Base-by-base conservation (phyloP, 2,113 vertebrate genomes). In the Chloroceryle aenea region DNA sequence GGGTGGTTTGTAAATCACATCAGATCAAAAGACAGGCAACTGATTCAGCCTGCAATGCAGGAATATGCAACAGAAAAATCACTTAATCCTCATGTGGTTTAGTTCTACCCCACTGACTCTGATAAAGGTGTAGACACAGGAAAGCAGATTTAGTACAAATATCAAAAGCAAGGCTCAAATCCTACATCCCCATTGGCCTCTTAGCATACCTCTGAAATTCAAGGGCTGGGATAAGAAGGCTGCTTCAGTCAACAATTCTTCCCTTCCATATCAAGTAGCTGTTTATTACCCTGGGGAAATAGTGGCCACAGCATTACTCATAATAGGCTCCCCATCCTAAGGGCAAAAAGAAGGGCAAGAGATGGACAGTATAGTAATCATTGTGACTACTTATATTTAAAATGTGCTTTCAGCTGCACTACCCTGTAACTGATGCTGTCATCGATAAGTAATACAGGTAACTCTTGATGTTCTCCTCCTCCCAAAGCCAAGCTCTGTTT, bases 121-220 rank as follows among this genome's bases (percentile, higher is more conserved):
- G 63, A 76, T 76, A 89, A 89, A 90, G 88, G 73, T 84, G 73
- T 66, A 91, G 61, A 69, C 67, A 58, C 43, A 83, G 63, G 63
- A 85, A 87, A 91, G 69, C 66, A 85, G 85, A 79, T 94, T 96
- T 55, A 79, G 32, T 14, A 48, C 42, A 91, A 83, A 72, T 90
- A 90, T 40, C 75, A 87, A 80, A 93, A 88, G 62, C 58, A 79
- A 79, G 63, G 34, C 79, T 86, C 75, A 93, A 55, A 92, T 77
- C 68, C 89, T n/a, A 55, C 34, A 64, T 69, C 83, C 38, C 72
- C 17, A 2, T 0, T 38, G 78, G 63, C 67, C 61, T 90, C 69
- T 71, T 89, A 74, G 30, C 3, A 0, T 72, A 71, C 68, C 66
- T 89, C 32, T 72, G n/a, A 69, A 95, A 79, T 83, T 73, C 85